Conservation (phyloP, 2,888 invertebrate genomes). For the Octonoba sinensis region DNA sequence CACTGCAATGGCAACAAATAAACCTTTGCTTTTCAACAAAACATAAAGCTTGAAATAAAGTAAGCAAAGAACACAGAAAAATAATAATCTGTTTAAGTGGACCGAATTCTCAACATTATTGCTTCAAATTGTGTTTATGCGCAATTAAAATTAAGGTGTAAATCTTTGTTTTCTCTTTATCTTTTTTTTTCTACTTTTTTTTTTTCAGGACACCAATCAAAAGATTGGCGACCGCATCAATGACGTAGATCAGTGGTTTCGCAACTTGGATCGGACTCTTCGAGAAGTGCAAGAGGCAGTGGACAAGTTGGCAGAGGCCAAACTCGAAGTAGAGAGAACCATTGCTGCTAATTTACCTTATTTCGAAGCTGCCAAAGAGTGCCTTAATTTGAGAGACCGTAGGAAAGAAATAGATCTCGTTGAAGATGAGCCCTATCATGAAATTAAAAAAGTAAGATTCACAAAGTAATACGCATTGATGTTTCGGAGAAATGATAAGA, state of each 20-base stretch:
- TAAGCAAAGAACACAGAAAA: too few relatives aligned
- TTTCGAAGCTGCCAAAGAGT: constrained; percentile 43
- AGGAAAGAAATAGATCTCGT: constrained; percentile 45
- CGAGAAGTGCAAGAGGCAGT: constrained; percentile 38
- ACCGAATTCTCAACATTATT: too few relatives aligned
- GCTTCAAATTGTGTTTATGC: too few relatives aligned
- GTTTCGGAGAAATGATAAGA: neutral
- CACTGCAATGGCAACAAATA: too few relatives aligned
- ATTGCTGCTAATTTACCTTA: constrained; percentile 34
- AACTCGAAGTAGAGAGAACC: constrained; percentile 35
- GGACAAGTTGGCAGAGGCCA: constrained; percentile 38
- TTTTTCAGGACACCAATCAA: constrained; percentile 51
- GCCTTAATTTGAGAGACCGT: constrained; percentile 45
- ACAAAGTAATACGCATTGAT: neutral
- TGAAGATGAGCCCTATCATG: constrained; percentile 48
- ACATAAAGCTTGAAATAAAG: too few relatives aligned
- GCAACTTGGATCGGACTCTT: constrained; percentile 45
- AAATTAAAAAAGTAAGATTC: constrained; percentile 45
- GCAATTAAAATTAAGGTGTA: too few relatives aligned
- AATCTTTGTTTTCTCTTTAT: too few relatives aligned
- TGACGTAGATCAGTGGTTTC: constrained; percentile 58
- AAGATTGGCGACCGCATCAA: constrained; percentile 45
- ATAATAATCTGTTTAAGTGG: too few relatives aligned
- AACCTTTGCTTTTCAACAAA: too few relatives aligned
- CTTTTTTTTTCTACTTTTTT: too few relatives aligned